Conservation (phyloP, 2,888 invertebrate species). For the Drosophila neutralis region DNA sequence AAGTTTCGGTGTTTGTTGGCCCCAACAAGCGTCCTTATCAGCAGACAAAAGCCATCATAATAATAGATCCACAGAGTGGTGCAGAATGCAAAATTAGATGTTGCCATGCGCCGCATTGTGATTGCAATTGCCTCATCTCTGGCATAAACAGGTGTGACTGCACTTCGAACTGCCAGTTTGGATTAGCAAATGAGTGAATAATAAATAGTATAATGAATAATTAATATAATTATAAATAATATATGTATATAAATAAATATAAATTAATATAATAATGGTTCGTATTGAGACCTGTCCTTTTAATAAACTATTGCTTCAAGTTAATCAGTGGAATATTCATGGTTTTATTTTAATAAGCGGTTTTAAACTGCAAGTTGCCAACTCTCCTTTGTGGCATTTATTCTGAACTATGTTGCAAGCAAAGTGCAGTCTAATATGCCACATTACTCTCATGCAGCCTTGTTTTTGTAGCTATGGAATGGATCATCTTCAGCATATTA, state of each 20-base stretch:
- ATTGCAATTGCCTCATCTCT: slow-evolving; percentile 5
- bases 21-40: slow-evolving; percentile 67
- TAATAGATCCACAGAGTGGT: slow-evolving; percentile 53
- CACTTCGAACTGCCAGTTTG: slow-evolving; percentile 9
- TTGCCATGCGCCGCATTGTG: background rate
- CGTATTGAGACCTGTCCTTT: background rate
- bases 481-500: background rate
- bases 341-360: background rate
- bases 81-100: slow-evolving; percentile 30
- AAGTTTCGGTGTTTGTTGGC: slow-evolving; percentile 66
- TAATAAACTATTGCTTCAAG: background rate
- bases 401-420: no score
- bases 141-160: slow-evolving; percentile 44
- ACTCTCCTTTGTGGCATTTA: background rate
- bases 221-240: no score
- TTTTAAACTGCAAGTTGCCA: background rate
- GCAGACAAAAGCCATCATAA: slow-evolving; percentile 73
- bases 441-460: background rate
- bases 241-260: no score
- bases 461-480: background rate
- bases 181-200: no score
- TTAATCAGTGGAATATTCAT: background rate
- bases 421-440: background rate
- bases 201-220: background rate
- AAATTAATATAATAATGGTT: no score